phyloP scores from a whole-genome alignment of 2,888 invertebrate species.

The Cataglyphis livida region DNA sequence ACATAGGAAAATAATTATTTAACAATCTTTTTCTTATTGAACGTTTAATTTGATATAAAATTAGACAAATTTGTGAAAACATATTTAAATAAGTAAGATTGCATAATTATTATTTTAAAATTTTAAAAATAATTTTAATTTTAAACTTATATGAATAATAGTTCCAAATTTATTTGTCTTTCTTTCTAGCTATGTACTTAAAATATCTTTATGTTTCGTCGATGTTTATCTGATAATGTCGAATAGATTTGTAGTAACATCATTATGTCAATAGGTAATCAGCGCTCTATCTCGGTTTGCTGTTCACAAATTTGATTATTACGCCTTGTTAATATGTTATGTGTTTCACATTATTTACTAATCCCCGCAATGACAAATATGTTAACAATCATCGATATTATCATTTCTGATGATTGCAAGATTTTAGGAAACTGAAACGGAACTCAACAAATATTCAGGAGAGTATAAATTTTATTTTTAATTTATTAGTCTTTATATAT shows the following conservation, averaged over 20 bases:
- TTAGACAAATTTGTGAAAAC: background rate
- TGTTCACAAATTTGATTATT: conserved; percentile 34
- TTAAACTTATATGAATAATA: background rate
- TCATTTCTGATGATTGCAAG: conserved; percentile 8
- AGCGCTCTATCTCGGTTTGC: conserved; percentile 22
- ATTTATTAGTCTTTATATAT: background rate
- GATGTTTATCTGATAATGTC: conserved; percentile 11
- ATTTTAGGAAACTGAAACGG: background rate
- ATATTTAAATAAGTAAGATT: background rate
- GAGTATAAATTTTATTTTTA: background rate
- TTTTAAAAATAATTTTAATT: background rate
- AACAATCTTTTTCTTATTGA: background rate
- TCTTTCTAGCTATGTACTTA: background rate
- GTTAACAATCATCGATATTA: conserved; percentile 3
- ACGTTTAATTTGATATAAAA: background rate
- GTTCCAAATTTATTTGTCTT: background rate
- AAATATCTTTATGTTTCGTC: background rate
- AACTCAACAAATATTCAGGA: background rate
- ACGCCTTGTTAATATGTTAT: background rate
- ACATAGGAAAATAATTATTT: too few relatives aligned
- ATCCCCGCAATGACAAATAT: background rate
- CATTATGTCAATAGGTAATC: conserved; percentile 32
- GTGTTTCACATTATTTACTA: conserved; percentile 30
- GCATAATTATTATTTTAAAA: conserved; percentile 2
- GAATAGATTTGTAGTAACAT: conserved; percentile 20